These are phyloP conservation scores for Plestiodon gilberti DNA, from an alignment of 2,113 vertebrate genomes.

Conservation along the genomic window DNA sequence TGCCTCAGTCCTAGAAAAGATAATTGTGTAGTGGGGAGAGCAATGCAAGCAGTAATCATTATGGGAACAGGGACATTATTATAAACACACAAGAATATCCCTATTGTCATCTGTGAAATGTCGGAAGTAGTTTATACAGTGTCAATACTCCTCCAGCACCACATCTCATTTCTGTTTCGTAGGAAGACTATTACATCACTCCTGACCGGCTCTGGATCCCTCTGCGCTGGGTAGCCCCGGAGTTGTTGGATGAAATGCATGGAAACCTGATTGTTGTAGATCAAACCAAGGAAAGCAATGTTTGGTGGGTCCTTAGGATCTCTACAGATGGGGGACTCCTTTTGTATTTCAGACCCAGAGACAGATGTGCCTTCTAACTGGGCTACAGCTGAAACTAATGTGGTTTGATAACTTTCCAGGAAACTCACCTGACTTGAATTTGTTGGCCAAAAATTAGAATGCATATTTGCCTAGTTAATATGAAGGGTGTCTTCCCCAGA, in stretches of 20 bases:
- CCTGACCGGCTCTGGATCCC: constrained; percentile 92
- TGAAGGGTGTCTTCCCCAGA: too few relatives aligned
- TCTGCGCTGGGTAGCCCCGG: constrained; percentile 91
- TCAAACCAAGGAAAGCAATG: constrained; percentile 92
- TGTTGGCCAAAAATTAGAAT: background rate
- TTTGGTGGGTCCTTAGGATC: constrained; percentile 79
- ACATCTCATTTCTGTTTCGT: background rate
- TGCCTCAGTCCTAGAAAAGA: too few relatives aligned
- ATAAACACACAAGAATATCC: background rate
- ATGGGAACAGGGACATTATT: too few relatives aligned
- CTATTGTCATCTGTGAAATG: background rate
- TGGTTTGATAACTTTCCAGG: background rate
- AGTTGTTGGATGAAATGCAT: constrained; percentile 88
- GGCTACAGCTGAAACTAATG: background rate
- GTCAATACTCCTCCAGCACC: background rate
- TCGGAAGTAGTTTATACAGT: background rate
- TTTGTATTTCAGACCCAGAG: background rate
- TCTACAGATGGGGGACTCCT: too few relatives aligned
- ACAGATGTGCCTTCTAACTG: too few relatives aligned
- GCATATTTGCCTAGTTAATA: background rate
- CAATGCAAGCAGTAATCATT: too few relatives aligned
- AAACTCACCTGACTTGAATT: background rate
- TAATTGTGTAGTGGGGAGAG: too few relatives aligned
- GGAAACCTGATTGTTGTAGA: constrained; percentile 89
- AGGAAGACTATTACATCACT: constrained; percentile 94